Conservation (phyloP, 2,113 vertebrate species). For the Pyrgilauda ruficollis region DNA sequence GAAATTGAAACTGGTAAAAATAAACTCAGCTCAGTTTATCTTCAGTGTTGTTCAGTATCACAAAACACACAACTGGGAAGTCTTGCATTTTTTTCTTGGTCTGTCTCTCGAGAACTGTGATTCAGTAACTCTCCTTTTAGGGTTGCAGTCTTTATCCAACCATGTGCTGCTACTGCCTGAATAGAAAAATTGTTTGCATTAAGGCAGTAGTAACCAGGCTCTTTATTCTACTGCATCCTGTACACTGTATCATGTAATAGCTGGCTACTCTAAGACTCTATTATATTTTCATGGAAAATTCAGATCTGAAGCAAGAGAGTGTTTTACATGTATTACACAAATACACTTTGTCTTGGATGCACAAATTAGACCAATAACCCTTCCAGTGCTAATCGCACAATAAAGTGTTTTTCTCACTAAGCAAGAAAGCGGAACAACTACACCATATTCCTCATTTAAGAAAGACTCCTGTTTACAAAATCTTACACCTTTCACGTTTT, state of each 20-base stretch:
- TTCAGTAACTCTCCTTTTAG: background rate
- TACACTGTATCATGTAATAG: rapidly evolving
- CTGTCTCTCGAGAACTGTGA: background rate
- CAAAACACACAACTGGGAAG: background rate
- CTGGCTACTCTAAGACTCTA: background rate
- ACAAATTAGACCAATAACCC: background rate
- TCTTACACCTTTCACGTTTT: background rate
- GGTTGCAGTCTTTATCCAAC: background rate
- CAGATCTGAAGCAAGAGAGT: background rate
- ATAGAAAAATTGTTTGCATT: background rate
- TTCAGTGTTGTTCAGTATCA: background rate
- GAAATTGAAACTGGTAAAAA: background rate
- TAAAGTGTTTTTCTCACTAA: background rate
- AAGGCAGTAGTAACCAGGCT: background rate
- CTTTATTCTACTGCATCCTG: background rate
- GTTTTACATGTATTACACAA: background rate
- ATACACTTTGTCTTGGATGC: background rate
- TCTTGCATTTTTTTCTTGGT: background rate
- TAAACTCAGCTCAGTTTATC: background rate
- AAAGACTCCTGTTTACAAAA: background rate
- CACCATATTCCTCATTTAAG: background rate
- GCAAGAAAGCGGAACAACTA: background rate
- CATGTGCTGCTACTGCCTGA: background rate
- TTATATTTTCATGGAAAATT: background rate
- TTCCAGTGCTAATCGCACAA: background rate